Conservation (phyloP, 2,888 invertebrate genomes). For the Cordilura impudica region DNA sequence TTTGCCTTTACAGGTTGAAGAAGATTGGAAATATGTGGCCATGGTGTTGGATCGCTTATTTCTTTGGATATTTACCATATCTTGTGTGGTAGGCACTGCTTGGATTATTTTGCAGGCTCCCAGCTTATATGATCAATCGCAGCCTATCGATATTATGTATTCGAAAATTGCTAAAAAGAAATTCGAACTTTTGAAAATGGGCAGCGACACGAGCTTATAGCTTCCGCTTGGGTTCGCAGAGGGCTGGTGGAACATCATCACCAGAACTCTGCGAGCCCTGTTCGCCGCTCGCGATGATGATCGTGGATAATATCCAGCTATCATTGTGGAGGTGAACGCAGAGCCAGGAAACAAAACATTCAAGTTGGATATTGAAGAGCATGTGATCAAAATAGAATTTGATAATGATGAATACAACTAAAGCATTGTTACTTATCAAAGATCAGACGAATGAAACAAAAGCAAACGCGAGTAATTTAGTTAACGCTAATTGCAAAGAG, state of each 20-base stretch:
- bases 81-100: constrained; percentile 93
- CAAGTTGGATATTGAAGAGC: constrained; percentile 68
- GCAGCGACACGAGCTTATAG: constrained; percentile 80
- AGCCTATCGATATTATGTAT: constrained; percentile 92
- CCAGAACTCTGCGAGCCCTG: constrained; percentile 83
- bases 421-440: constrained; percentile 7
- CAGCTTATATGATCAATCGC: constrained; percentile 92
- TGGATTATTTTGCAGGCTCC: constrained; percentile 94
- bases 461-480: neutral
- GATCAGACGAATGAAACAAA: neutral
- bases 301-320: constrained; percentile 76
- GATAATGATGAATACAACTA: constrained; percentile 57
- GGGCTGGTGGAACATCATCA: constrained; percentile 84
- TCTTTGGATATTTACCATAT: constrained; percentile 95
- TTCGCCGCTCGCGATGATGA: constrained; percentile 82
- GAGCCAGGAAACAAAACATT: constrained; percentile 46
- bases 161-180: constrained; percentile 95
- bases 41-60: constrained; percentile 97
- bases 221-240: constrained; percentile 79
- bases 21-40: constrained; percentile 98
- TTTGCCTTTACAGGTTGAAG: constrained; percentile 85
- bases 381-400: constrained; percentile 75
- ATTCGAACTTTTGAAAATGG: constrained; percentile 92
- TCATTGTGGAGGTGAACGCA: constrained; percentile 65
- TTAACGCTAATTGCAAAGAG: constrained; percentile 8